A percentile compares a stretch with the other conserved stretches of the same genome.
These are phyloP conservation scores for Elephantulus edwardii DNA, from an alignment of 2,113 vertebrate genomes.

Conservation along the genomic window DNA sequence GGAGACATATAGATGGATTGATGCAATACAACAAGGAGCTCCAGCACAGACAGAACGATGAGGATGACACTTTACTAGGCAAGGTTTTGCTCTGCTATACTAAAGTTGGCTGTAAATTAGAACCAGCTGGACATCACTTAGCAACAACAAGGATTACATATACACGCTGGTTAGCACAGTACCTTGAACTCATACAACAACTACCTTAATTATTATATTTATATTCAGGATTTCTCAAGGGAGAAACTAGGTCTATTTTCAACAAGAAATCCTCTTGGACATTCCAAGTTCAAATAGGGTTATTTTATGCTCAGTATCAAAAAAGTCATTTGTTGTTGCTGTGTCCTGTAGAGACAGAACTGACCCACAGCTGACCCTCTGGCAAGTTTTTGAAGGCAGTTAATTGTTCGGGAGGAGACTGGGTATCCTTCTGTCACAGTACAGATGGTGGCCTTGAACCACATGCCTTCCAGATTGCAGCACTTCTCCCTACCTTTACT, in stretches of 20 bases:
- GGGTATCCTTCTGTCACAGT: too few species aligned
- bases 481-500: background rate
- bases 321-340: too few species aligned
- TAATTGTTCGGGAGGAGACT: too few species aligned
- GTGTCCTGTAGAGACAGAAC: too few species aligned
- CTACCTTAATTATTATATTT: background rate
- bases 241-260: constrained; percentile 6
- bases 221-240: constrained; percentile 2
- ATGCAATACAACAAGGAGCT: background rate
- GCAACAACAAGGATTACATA: background rate
- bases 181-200: background rate
- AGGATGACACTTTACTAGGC: background rate
- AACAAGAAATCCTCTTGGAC: constrained; percentile 52
- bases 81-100: background rate
- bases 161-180: background rate
- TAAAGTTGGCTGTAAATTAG: too few species aligned
- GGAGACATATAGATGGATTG: too few species aligned
- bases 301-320: constrained; percentile 54
- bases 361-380: too few species aligned
- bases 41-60: background rate
- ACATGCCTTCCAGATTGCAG: too few species aligned
- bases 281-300: constrained; percentile 53
- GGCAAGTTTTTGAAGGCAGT: too few species aligned
- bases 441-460: too few species aligned
- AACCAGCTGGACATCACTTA: background rate